phyloP scores from a whole-genome alignment of 2,888 invertebrate genomes.

The Crocallis elinguaria region DNA sequence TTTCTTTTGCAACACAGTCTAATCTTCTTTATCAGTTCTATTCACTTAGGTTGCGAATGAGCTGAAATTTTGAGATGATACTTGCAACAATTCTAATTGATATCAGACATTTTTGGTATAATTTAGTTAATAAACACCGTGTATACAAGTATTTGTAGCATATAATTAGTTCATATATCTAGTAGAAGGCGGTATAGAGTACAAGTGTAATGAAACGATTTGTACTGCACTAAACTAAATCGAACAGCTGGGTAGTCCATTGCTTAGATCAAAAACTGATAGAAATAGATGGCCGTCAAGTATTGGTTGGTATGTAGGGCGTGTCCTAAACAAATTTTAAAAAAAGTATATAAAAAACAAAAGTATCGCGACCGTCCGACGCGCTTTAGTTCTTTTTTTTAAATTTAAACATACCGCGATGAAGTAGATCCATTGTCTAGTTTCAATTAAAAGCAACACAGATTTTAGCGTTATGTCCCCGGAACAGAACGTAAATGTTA shows the following conservation, averaged over 20 bases:
- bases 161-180: neutral
- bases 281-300: neutral
- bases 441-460: neutral
- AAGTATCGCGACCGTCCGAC: neutral
- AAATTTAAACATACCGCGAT: too few species aligned
- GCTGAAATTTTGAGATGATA: constrained; percentile 17
- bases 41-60: constrained; percentile 32
- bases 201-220: neutral
- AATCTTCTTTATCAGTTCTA: constrained; percentile 54
- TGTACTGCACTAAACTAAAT: neutral
- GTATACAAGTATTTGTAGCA: constrained; percentile 8
- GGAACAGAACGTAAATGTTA: constrained; percentile 26
- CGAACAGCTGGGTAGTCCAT: neutral
- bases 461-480: constrained; percentile 17
- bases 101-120: constrained; percentile 66
- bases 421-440: too few species aligned
- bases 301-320: neutral
- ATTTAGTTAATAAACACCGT: constrained; percentile 41
- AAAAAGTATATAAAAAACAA: neutral
- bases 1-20: constrained; percentile 71
- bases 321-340: constrained; percentile 3
- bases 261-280: neutral
- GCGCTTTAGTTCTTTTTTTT: neutral
- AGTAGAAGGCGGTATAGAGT: neutral
- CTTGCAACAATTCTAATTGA: constrained; percentile 45